Evolutionary conservation across 2,888 invertebrate species (phyloP), one percentile per base, ranked within the genome.

Genomic region (Acanthoscelides obtectus): DNA sequence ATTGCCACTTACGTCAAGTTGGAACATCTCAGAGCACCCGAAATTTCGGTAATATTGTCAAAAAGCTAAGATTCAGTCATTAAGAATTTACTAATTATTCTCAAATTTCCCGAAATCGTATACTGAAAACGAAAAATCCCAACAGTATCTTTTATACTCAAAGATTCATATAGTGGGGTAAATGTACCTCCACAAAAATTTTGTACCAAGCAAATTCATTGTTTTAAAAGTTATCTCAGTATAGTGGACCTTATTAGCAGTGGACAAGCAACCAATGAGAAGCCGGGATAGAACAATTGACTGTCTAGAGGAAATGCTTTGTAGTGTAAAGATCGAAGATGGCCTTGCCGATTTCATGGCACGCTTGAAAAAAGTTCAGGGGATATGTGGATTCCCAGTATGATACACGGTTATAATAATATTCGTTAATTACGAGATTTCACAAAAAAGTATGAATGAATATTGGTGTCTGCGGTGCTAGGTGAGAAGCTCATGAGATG

Each of bases 281-380:
- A 45, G 45, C 45, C 66, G 8, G 22, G 20, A 66, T 66, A 74
- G 79, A 72, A 75, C 76, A 76, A 74, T 79, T 82, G 83, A 75
- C 72, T 75, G 70, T 72, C 73, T 75, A 75, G 79, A 81, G 81
- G 81, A 82, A 81, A 79, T 76, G 79, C 79, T 80, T 72, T 80
- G 79, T 81, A 83, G 78, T 84, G 83, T 84, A 77, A 85, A 85
- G 84, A 84, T 84, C 77, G 68, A 73, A 80, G 85, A 85, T 85
- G 84, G 78, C 85, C 85, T 85, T 84, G 84, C 77, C 69, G 75
- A 76, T 79, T 77, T 79, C 73, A 45, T 45, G 45, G 45, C 45
- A 45, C 45, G 45, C 45, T n/a, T 45, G 45, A 45, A 45, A 45
- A 45, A 45, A 45, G 45, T 45, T 45, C 45, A 45, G 45, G 45